Conservation (phyloP, 1,140 invertebrate species). For the Ctenoplectra terminalis region DNA sequence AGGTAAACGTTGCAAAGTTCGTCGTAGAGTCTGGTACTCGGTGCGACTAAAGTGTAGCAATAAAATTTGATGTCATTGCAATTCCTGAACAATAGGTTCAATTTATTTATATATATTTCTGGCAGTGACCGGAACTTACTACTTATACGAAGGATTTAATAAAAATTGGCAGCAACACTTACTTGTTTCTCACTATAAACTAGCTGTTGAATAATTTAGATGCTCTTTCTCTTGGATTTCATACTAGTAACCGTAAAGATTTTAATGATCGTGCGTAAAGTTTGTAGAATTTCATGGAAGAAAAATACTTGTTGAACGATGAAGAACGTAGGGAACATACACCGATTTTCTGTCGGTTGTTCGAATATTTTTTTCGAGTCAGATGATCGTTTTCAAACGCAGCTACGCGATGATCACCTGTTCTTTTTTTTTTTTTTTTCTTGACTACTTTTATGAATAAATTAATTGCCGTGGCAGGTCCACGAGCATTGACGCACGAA, state of each 20-base stretch:
- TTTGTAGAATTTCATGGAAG: neutral
- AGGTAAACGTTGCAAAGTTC: conserved; percentile 37
- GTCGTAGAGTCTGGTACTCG: conserved; percentile 61
- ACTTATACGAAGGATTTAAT: conserved; percentile 32
- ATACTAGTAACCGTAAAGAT: neutral
- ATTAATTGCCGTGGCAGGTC: conserved; percentile 27
- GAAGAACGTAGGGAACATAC: neutral
- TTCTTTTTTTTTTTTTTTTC: neutral
- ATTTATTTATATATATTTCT: conserved; percentile 71
- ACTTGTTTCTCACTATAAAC: conserved; percentile 37
- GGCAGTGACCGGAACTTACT: neutral
- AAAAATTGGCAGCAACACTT: conserved; percentile 32
- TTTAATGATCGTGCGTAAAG: neutral
- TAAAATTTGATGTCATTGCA: conserved; percentile 57
- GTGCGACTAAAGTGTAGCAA: conserved; percentile 50
- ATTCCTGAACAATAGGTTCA: conserved; percentile 70
- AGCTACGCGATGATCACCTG: neutral
- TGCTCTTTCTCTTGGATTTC: neutral
- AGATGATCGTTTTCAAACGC: neutral
- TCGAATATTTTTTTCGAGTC: conserved; percentile 15
- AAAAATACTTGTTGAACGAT: conserved; percentile 9
- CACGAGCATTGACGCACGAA: conserved; percentile 1
- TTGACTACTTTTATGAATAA: conserved; percentile 1
- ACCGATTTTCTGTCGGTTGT: neutral
- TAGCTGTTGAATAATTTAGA: conserved; percentile 7